Evolutionary conservation across 2,797 vertebrate species (phyloP).

Genomic region (Allobates femoralis): DNA sequence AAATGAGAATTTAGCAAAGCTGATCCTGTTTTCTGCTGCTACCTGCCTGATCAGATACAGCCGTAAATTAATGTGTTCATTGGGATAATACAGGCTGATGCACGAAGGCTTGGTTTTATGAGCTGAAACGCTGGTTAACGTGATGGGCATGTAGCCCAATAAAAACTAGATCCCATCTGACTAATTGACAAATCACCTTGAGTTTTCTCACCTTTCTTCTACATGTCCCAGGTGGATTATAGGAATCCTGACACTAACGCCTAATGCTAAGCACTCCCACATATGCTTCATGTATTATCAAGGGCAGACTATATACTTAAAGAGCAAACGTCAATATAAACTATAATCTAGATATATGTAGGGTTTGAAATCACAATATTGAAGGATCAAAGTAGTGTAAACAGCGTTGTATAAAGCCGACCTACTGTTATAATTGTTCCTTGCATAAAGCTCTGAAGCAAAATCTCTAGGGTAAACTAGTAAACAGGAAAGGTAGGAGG

Average conservation of each 20-base stretch:
- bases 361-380: neutral
- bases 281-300: neutral
- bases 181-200: constrained; percentile 33
- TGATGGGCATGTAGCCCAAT: constrained; percentile 50
- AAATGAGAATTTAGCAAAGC: neutral
- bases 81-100: constrained; percentile 24
- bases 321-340: neutral
- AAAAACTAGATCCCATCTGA: constrained; percentile 17
- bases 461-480: too few relatives aligned
- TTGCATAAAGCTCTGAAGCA: too few relatives aligned
- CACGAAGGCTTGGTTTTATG: constrained; percentile 21
- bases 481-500: too few relatives aligned
- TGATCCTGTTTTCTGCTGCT: constrained; percentile 7
- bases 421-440: too few relatives aligned
- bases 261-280: constrained; percentile 26
- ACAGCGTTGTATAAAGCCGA: too few relatives aligned
- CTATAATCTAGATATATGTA: neutral
- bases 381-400: neutral
- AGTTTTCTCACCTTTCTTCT: constrained; percentile 25
- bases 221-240: constrained; percentile 3
- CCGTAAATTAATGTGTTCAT: constrained; percentile 17
- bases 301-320: neutral
- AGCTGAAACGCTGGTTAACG: constrained; percentile 30
- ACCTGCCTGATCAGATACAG: constrained; percentile 6
- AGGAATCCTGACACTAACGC: neutral